Evolutionary conservation across 2,113 vertebrate species (phyloP), one percentile per base, ranked within the genome.

Genomic region (Vidua chalybeata): DNA sequence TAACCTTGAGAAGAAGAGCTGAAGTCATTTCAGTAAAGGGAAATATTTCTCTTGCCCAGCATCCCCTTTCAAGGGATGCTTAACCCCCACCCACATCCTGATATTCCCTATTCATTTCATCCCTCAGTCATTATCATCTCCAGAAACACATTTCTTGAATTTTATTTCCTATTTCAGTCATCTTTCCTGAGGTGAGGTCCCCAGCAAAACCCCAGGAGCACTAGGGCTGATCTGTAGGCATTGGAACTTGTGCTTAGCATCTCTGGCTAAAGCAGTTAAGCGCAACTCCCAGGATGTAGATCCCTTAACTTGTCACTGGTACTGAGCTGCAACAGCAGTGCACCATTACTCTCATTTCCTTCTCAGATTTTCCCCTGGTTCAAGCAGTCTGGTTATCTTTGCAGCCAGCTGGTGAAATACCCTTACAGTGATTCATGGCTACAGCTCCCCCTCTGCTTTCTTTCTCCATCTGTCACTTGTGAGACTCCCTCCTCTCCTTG

Each of bases 1-100:
- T 90, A 96, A 88, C 92, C 95, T 95, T 89, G 49, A 84, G 59
- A 96, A 93, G 84, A 82, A 87, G 51, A 94, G 75, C 78, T 89
- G 72, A 84, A 56, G 16, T 75, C 10, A 87, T 85, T 72, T 81
- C 67, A 87, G 55, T 76, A 87, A 89, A 91, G 55, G 26, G 51
- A 85, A 69, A 88, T 52, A 48, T 84, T 90, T 89, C 54, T 87
- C 79, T 88, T 52, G 35, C 52, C 23, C 49, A 64, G n/a, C 48
- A 75, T 81, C 48, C 64, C 41, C 64, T 92, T 95, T 92, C 69
- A 93, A 73, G 26, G 78, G 64, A 76, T 94, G 33, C 37, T 82
- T 90, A 94, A 61, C 54, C 33, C 35, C 15, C 39, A 24, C 46
- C 43, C 61, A 51, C 48, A 35, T 72, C 43, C 31, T 77, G 28